Evolutionary conservation across 2,797 vertebrate genomes (phyloP), one percentile per base, ranked within the genome.

Genomic region (Tamandua tetradactyla): DNA sequence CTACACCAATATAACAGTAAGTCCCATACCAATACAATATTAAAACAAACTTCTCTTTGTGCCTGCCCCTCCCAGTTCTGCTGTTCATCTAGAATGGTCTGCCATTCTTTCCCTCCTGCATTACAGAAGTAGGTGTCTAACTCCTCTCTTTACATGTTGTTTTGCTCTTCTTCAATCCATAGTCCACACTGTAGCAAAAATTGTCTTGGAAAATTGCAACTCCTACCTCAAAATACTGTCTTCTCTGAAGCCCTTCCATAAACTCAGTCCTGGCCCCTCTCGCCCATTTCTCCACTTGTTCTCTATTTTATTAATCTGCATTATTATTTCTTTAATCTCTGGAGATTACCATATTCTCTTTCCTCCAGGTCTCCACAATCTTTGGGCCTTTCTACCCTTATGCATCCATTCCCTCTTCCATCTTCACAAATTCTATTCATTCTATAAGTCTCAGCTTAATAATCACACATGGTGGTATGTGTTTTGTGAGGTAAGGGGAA

Each of bases 61-160:
- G 62, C 52, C 64, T 30, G 1, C 18, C 7, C 86, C 22, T 61
- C 14, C 14, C 22, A 27, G 49, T 9, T 5, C 5, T 83, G 55
- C 17, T 18, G 9, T 42, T 74, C 40, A 76, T 87, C 47, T 6
- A 40, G 37, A 71, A 55, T 1, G 3, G 62, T 15, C 52, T 7
- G 0, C 6, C 5, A 1, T 10, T 13, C 2, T 27, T 25, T 44
- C 44, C n/a, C 1, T 23, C 23, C 44, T 47, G 11, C 12, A 1
- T 49, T 22, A 6, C 23, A 35, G 22, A 23, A 35, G 40, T 23
- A 3, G 49, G 6, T 32, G 35, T 52, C 37, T 55, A 17, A 12
- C 44, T 32, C 1, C 3, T 30, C 13, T 55, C 22, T 47, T 15
- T 66, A 22, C 3, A 1, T 1, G 10, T 0, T 52, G 13, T 11